phyloP scores from a whole-genome alignment of 2,888 invertebrate genomes.

The Luffia ferchaultella region DNA sequence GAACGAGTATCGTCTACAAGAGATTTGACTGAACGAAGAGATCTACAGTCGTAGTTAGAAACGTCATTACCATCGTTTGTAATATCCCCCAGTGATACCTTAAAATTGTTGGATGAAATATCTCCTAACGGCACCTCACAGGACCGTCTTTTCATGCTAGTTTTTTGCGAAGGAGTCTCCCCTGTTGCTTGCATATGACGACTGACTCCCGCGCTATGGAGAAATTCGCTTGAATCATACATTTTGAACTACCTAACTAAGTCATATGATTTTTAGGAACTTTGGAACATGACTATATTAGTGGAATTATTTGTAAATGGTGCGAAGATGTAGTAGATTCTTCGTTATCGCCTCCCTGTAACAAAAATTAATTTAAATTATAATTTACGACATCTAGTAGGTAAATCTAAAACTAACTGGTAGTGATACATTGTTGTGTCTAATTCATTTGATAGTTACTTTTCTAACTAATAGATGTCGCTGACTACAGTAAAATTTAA shows the following conservation, averaged over 20 bases:
- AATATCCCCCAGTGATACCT: slow-evolving; percentile 52
- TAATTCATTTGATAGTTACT: not conserved
- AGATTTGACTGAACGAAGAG: slow-evolving; percentile 44
- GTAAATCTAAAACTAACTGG: too few species aligned
- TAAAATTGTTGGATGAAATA: slow-evolving; percentile 51
- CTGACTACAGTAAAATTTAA: not conserved
- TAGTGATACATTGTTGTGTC: not conserved
- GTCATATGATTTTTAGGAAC: slow-evolving; percentile 40
- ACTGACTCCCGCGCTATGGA: slow-evolving; percentile 55
- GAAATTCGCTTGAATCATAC: slow-evolving; percentile 55
- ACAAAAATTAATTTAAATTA: slow-evolving; percentile 25
- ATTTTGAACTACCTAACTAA: slow-evolving; percentile 33
- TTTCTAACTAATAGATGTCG: not conserved
- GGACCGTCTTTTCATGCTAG: slow-evolving; percentile 54
- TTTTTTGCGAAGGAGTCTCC: slow-evolving; percentile 52
- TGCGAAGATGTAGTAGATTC: not conserved
- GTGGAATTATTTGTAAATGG: slow-evolving; percentile 48
- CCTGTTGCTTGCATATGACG: slow-evolving; percentile 59
- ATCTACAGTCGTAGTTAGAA: slow-evolving; percentile 42
- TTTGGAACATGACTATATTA: slow-evolving; percentile 45
- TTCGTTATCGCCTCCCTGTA: slow-evolving; percentile 31
- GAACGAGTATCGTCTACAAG: slow-evolving; percentile 34
- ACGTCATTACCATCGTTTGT: slow-evolving; percentile 27
- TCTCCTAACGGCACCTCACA: slow-evolving; percentile 58
- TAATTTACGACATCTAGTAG: too few species aligned